phyloP scores from a whole-genome alignment of 2,797 vertebrate genomes.

The Oophaga sylvatica region DNA sequence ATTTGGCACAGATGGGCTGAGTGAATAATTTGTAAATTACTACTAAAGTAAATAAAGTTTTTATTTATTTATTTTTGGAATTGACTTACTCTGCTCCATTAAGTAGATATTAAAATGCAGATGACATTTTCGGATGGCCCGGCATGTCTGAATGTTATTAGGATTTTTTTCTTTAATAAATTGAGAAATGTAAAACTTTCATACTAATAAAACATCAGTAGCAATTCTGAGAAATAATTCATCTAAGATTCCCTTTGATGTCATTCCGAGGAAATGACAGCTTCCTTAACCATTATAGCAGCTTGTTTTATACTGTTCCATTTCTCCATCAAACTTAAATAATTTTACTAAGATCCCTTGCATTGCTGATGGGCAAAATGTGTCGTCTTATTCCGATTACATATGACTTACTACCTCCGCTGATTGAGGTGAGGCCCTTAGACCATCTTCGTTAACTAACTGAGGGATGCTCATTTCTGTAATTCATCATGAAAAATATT shows the following conservation, averaged over 20 bases:
- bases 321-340: constrained; percentile 61
- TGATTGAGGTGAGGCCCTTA: constrained; percentile 62
- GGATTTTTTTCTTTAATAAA: constrained; percentile 69
- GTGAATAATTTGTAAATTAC: constrained; percentile 8
- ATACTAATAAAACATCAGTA: constrained; percentile 61
- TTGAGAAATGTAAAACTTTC: constrained; percentile 64
- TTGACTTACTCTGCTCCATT: constrained; percentile 13
- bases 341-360: constrained; percentile 53
- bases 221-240: constrained; percentile 64
- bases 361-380: constrained; percentile 53
- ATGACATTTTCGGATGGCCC: constrained; percentile 25
- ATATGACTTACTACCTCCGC: constrained; percentile 55
- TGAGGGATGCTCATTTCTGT: constrained; percentile 56
- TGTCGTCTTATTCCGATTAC: constrained; percentile 51
- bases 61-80: constrained; percentile 37
- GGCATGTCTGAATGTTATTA: constrained; percentile 47
- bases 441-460: constrained; percentile 57
- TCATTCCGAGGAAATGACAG: constrained; percentile 56
- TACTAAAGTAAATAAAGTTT: constrained; percentile 38
- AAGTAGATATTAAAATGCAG: constrained; percentile 55
- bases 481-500: constrained; percentile 56
- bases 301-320: constrained; percentile 57
- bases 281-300: constrained; percentile 60
- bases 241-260: constrained; percentile 61
- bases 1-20: background rate